Evolutionary conservation across 2,797 vertebrate genomes (phyloP), one percentile per base, ranked within the genome.

Genomic region (Mus minutoides): DNA sequence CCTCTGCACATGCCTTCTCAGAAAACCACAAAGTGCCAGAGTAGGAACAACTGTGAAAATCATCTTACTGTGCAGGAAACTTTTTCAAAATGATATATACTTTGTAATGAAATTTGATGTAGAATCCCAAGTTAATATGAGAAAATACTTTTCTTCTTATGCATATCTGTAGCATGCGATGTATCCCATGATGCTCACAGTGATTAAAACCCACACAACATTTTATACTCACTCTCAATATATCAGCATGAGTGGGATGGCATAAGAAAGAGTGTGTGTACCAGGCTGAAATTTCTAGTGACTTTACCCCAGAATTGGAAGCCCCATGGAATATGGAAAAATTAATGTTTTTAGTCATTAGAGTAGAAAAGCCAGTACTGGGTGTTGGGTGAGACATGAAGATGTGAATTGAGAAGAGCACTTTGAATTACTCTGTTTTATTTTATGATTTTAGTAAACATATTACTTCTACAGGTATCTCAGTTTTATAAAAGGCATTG

Each of bases 161-260:
- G 92, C 2, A 16, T 82, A 69, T 52, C 0, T 56, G 11, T 85
- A 49, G 11, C n/a, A 4, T 88, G 86, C 84, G 95, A 86, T 82
- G 46, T 64, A 37, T 88, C 75, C 67, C 43, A 88, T 29, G 43
- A 86, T 67, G 69, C 56, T 96, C 79, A 71, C 26, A 91, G 12
- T 76, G 91, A 49, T 31, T 49, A 37, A 80, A 86, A 91, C 88
- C 31, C 76, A 26, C 21, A 76, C 58, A 2, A 5, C 14, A 79
- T 86, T 92, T 96, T 88, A 90, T 94, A 88, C n/a, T 92, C 26
- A 56, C 17, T 86, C 11, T 93, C 73, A 94, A 92, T 97, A 95
- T 85, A 54, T 64, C 80, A 91, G 49, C 79, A 62, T 78, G 88
- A 82, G n/a, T 77, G 79, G 91, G 90, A 80, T 75, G 69, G 34